Conservation (phyloP, 1,140 invertebrate genomes). For the Eumaeus atala region DNA sequence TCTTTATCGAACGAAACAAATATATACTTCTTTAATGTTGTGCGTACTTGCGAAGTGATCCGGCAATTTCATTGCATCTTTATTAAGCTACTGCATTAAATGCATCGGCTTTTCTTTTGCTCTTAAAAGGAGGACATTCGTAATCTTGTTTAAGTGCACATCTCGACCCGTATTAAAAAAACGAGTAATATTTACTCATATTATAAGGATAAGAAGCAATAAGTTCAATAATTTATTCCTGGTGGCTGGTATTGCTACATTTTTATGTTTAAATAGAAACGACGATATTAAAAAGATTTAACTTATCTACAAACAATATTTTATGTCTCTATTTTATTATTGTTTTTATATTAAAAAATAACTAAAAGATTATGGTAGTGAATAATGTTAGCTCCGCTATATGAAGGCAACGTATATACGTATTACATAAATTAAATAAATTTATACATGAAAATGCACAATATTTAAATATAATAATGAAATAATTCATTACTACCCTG, state of each 20-base stretch:
- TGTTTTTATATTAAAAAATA: not conserved
- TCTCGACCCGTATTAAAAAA: slow-evolving; percentile 31
- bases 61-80: slow-evolving; percentile 48
- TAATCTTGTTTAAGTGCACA: slow-evolving; percentile 46
- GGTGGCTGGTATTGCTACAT: slow-evolving; percentile 22
- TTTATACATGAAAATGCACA: no score
- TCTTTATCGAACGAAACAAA: slow-evolving; percentile 57
- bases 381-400: no score
- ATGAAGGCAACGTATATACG: no score
- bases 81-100: slow-evolving; percentile 51
- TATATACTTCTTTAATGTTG: slow-evolving; percentile 50
- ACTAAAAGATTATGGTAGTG: no score
- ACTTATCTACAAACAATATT: not conserved
- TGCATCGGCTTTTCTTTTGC: slow-evolving; percentile 32
- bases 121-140: slow-evolving; percentile 26
- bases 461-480: no score
- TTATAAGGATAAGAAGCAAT: slow-evolving; percentile 28
- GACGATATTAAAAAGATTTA: not conserved
- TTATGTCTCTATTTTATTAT: not conserved
- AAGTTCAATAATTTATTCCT: slow-evolving; percentile 23
- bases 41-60: slow-evolving; percentile 44
- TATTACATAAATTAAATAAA: no score
- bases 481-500: no score
- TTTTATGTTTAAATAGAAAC: slow-evolving; percentile 5
- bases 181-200: slow-evolving; percentile 24